Evolutionary conservation across 2,888 invertebrate genomes (phyloP), one percentile per base, ranked within the genome.

Genomic region (Thyatira batis): DNA sequence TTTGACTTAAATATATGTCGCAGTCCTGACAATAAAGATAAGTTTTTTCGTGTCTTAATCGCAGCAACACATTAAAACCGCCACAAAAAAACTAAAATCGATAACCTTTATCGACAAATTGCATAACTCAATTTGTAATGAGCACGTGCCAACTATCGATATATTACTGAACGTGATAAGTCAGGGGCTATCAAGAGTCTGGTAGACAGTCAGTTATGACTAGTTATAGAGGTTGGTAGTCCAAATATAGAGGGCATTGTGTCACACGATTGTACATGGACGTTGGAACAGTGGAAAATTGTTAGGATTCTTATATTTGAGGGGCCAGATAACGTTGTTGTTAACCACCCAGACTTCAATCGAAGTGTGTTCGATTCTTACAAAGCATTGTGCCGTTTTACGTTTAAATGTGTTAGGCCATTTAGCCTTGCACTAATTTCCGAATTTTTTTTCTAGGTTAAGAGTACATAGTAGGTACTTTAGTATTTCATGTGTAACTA

Each of bases 81-180:
- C 2, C 8, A 39, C 13, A 17, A 4, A 13, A n/a, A n/a, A n/a
- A n/a, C n/a, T 39, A 2, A 17, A 39, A 13, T 8, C 39, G 17
- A 39, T 39, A 39, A 39, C 39, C 39, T 28, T 1, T 17, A 17
- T 13, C 48, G 27, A 27, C 9, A 3, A 17, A 28, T 17, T 27
- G 11, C 27, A 20, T 48, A 27, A 48, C 39, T 48, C 27, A 48
- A 27, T 13, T 13, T 27, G 10, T 20, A 27, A 13, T 21, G 27
- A 48, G 48, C 48, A 48, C 20, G 48, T 46, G 27, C 27, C 27
- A 27, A 20, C 10, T 48, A 48, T 48, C 17, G 10, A 48, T 27
- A 17, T 27, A 9, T 17, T 23, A 27, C 27, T 45, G 48, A 20
- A 10, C 13, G 17, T 17, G 27, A 27, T 17, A 27, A 2, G 48